Evolutionary conservation across 23 tunicate species (phyloP).

Genomic region (Styela plicata): DNA sequence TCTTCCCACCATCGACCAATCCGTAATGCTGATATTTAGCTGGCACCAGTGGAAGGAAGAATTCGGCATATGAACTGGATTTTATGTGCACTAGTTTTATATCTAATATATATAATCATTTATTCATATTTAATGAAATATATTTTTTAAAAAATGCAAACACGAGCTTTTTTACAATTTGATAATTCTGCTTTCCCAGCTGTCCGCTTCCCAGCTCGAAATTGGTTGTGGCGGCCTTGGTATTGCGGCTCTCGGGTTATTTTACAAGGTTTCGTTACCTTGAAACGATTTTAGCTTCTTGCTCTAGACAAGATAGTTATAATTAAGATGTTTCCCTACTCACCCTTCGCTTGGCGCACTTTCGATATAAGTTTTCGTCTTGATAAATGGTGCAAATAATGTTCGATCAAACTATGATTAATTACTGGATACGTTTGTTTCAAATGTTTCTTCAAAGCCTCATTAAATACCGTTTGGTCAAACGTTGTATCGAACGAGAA

Average conservation of each 20-base stretch:
- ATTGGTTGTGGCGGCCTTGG: neutral
- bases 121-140: no score
- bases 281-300: neutral
- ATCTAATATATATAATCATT: no score
- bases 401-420: neutral
- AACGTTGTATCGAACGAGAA: constrained; percentile 83
- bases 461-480: constrained; percentile 43
- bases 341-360: neutral
- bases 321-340: neutral
- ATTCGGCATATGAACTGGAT: no score
- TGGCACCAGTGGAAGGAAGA: no score
- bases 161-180: no score
- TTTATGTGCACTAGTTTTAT: no score
- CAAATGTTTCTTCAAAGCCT: constrained; percentile 1
- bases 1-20: no score
- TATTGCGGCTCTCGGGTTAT: neutral
- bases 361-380: neutral
- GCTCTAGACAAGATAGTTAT: no score
- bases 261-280: neutral
- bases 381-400: constrained; percentile 5
- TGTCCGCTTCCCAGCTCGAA: no score
- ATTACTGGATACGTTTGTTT: constrained; percentile 15
- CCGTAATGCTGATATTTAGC: no score
- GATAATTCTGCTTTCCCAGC: neutral
- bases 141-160: no score